Base-by-base conservation (phyloP, 1,140 invertebrate species). In the Leptestheria dahalacensis region DNA sequence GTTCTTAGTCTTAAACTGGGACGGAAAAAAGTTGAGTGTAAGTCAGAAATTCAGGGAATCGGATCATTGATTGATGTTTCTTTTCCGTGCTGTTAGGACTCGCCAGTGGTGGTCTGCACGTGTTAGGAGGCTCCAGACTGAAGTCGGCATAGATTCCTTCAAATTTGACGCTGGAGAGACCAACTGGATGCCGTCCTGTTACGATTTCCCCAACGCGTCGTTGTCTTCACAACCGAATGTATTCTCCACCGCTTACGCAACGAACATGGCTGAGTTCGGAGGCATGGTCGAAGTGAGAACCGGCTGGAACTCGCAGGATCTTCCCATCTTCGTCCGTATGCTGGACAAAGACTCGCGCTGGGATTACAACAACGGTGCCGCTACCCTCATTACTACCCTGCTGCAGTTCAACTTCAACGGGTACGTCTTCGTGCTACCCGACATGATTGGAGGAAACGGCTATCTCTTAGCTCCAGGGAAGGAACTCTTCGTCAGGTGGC, bases 121-220 rank as follows among this genome's bases (percentile, higher is more conserved):
- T 56, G 67, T 94, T 0, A 71, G 73, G 49, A 69, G 69, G 10
- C 63, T 95, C 2, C 69, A 81, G 62, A 69, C 74, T 0, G 71
- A 75, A 1, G 78, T 78, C 60, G 83, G 80, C 1, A 83, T 97
- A 28, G 85, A 89, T 66, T 84, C 86, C 61, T 90, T 91, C 62
- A 96, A 96, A 70, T 94, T 95, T 68, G 93, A 96, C 71, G 92
- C 89, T 11, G 92, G 91, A 15, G 88, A 93, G 72, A 73, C 71
- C 0, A 70, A 68, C 28, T 80, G 72, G 70, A 60, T 79, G 15
- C 73, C 74, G 0, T 25, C 63, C 6, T 55, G 64, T 10, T 71
- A 66, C 59, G 52, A 62, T 9, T 62, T 74, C 10, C 50, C 59
- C 28, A 62, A 63, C 28, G 56, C 63, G 10, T 46, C 63, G 15